Evolutionary conservation across 2,797 vertebrate genomes (phyloP), one percentile per base, ranked within the genome.

Genomic region (Rhynchonycteris naso): DNA sequence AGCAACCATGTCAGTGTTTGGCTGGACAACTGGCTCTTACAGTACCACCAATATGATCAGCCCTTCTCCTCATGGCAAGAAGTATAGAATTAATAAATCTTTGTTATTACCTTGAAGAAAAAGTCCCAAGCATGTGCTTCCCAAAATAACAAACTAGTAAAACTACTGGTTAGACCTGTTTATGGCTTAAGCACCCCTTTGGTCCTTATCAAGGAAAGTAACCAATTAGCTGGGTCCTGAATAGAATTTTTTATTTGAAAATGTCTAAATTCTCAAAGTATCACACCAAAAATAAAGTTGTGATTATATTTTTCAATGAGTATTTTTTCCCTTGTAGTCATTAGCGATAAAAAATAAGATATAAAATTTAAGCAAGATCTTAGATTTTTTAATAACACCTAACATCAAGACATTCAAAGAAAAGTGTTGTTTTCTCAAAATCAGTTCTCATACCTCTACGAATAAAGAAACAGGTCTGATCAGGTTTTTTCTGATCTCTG

Each of bases 241-340:
- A 61, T 26, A 86, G 22, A 86, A 11, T 80, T 59, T 92, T 30
- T 50, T 68, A 13, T 81, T 59, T 88, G 50, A 28, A 24, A 26
- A 76, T 33, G 63, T 81, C 82, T 76, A 93, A 63, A 14, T 68
- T 91, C 33, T 24, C 47, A 33, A 78, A 89, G n/a, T 93, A 68
- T 86, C 33, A 69, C 28, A 50, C 33, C 58, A 22, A 74, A 86
- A 93, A 88, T 84, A 81, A 61, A 50, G 33, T 69, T 83, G 79
- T 13, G 21, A 24, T 89, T 84, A 38, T 50, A 80, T 68, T 71
- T 28, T 43, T 19, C 61, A 81, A 59, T 15, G 28, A 93, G 43
- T 81, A 35, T 88, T 75, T 33, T 10, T 59, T 69, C 6, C 50
- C 7, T 95, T 63, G 19, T 81, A 85, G 33, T 11, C 26, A 82